Evolutionary conservation across 2,113 vertebrate species (phyloP), one percentile per base, ranked within the genome.

Genomic region (Athene cunicularia): DNA sequence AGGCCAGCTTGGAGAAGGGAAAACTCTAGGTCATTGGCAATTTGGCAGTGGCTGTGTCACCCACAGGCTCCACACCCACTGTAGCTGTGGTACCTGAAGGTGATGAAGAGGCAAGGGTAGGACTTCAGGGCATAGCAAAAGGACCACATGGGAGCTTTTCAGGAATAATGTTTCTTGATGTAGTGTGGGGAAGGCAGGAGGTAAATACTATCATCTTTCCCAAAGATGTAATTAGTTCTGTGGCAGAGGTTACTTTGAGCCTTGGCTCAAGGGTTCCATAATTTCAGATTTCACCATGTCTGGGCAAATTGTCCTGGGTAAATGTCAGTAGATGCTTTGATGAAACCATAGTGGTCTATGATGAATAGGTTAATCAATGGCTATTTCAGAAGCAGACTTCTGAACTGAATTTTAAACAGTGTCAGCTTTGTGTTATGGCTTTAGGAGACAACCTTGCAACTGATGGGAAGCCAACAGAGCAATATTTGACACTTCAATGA

Each of bases 81-180:
- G 37, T 62, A 56, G 12, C 39, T 63, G 22, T 71, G 49, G 16
- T 37, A 37, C 0, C 0, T 58, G 56, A 17, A 75, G 47, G 22
- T 86, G 47, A 47, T 47, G 35, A 5, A 22, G 28, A 62, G 27
- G 30, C 43, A 79, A 79, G 45, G 12, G 23, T 27, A 70, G 50
- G 41, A 45, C 35, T 80, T 80, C 18, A 81, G 59, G 27, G 56
- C 43, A 10, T 67, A 47, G 24, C 35, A 68, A 16, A 72, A 60
- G 43, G 33, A 12, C 14, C 32, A 7, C 7, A 8, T 33, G 18
- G 15, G 28, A 39, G 10, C 22, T 86, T 92, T 68, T 60, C 52
- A 45, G 37, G 50, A 86, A n/a, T 32, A 39, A 27, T 28, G 2
- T 60, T 86, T 16, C 82, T 86, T 76, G 71, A 86, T 33, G 70